A percentile compares a stretch with the other conserved stretches of the same genome.
These are phyloP conservation scores for Neoaliturus tenellus DNA, from an alignment of 2,888 invertebrate species.

Conservation along the genomic window DNA sequence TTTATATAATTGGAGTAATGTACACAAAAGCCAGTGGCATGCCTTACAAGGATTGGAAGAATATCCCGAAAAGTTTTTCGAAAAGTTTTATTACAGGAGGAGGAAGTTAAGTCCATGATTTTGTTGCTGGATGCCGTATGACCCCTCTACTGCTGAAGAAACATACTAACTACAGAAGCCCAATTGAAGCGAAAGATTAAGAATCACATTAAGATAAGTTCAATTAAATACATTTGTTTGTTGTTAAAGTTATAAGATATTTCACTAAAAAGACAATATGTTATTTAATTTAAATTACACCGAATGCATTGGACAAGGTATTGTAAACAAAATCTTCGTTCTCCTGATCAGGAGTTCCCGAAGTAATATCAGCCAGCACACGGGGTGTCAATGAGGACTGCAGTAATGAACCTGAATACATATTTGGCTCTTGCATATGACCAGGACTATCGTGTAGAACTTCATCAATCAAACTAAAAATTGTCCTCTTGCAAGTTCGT, in stretches of 20 bases:
- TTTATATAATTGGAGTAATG: neutral
- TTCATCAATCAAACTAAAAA: constrained; percentile 9
- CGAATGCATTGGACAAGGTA: constrained; percentile 16
- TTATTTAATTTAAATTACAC: neutral
- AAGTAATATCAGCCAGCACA: neutral
- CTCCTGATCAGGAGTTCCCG: constrained; percentile 3
- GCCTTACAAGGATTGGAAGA: no score
- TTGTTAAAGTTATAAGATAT: constrained; percentile 17
- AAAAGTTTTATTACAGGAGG: constrained; percentile 11
- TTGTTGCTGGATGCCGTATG: neutral
- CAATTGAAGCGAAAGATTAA: no score
- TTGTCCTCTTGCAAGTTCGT: neutral
- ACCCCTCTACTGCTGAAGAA: constrained; percentile 10
- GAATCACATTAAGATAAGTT: no score
- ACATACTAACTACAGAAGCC: neutral
- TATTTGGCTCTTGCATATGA: neutral
- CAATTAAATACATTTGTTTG: neutral
- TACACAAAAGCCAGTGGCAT: neutral
- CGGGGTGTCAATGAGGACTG: constrained; percentile 1
- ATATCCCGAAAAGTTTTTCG: constrained; percentile 9
- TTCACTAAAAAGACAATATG: neutral
- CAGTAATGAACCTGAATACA: constrained; percentile 22
- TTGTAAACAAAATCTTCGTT: neutral
- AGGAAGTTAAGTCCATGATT: neutral
- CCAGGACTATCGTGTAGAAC: neutral